Percentiles rank a stretch among this genome's conserved stretches.
Conservation (phyloP, 2,797 vertebrate species). For the Poecilia gillii region DNA sequence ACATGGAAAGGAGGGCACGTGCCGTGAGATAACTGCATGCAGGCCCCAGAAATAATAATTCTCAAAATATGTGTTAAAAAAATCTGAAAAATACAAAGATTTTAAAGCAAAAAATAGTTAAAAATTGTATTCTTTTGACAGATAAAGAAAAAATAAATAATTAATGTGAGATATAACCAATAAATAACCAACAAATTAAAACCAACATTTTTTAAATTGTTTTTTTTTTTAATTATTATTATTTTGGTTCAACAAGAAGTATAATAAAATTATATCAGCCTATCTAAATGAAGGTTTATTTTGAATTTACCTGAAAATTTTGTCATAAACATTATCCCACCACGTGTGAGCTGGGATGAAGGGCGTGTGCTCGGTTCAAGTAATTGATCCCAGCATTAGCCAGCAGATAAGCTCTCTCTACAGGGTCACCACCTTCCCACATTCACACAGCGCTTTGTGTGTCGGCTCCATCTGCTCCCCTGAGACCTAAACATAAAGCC, state of each 20-base stretch:
- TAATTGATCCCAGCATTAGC: slow-evolving; percentile 43
- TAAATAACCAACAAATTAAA: not conserved
- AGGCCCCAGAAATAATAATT: not conserved
- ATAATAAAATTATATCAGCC: not conserved
- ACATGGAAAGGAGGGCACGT: slow-evolving; percentile 39
- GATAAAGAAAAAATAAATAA: not conserved
- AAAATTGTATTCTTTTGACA: not conserved
- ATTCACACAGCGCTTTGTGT: slow-evolving; percentile 45
- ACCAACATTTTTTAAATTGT: not conserved
- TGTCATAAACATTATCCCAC: not conserved
- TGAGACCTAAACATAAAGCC: slow-evolving; percentile 54
- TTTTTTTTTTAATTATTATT: not conserved
- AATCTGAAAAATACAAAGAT: not conserved
- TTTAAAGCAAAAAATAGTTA: not conserved
- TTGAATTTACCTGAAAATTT: not conserved
- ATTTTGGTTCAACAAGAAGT: not conserved
- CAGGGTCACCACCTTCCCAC: slow-evolving; percentile 71
- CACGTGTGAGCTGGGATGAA: slow-evolving; percentile 21
- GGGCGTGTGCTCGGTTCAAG: slow-evolving; percentile 26
- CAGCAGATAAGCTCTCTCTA: slow-evolving; percentile 45
- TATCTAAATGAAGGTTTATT: not conserved
- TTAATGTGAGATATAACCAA: not conserved
- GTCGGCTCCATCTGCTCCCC: slow-evolving; percentile 59
- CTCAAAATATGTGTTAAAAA: not conserved
- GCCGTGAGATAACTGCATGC: slow-evolving; percentile 26